Percentiles rank a stretch among this genome's conserved stretches.
Evolutionary conservation across 2,113 vertebrate genomes (phyloP).

Genomic region (Rhinoderma darwinii): DNA sequence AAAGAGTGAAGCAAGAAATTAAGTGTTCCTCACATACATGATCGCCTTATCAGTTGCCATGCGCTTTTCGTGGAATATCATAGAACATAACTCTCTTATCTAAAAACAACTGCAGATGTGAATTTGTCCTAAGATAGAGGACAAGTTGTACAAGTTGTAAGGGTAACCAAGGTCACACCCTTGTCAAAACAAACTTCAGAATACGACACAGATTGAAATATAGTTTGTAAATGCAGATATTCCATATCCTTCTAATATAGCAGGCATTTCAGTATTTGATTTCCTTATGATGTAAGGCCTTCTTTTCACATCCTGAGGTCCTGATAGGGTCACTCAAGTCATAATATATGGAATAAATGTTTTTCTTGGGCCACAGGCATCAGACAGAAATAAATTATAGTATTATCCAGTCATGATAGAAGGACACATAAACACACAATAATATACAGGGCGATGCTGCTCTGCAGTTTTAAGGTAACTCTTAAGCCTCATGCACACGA

Average conservation of each 20-base stretch:
- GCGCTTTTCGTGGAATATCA: neutral
- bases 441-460: too few relatives aligned
- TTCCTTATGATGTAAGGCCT: too few relatives aligned
- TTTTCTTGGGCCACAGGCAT: too few relatives aligned
- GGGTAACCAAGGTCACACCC: conserved; percentile 20
- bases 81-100: conserved; percentile 36
- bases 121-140: conserved; percentile 23
- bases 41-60: conserved; percentile 29
- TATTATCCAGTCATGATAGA: too few relatives aligned
- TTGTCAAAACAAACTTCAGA: neutral
- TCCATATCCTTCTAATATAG: neutral
- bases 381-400: too few relatives aligned
- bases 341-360: too few relatives aligned
- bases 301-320: too few relatives aligned
- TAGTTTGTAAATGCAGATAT: neutral
- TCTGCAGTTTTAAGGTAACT: too few relatives aligned
- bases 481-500: too few relatives aligned
- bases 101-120: conserved; percentile 27
- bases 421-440: too few relatives aligned
- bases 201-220: conserved; percentile 19
- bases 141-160: conserved; percentile 30
- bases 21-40: neutral
- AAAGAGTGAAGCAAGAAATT: neutral
- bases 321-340: too few relatives aligned
- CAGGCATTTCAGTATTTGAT: too few relatives aligned